Base-by-base conservation (phyloP, 2,888 invertebrate genomes). In the Plebejus anna region DNA sequence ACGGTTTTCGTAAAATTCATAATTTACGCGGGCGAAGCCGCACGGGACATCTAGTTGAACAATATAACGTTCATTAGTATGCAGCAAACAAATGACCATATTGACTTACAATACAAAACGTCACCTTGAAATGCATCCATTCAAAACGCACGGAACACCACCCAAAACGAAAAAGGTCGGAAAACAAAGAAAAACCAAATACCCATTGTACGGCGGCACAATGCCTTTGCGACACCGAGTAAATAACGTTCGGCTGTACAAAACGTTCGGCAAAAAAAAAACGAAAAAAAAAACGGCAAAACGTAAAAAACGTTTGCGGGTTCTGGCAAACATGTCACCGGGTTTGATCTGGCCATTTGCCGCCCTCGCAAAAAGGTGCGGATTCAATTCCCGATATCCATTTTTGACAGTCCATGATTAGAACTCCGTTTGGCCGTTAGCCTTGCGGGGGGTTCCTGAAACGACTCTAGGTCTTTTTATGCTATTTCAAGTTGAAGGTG, bases 311-410 rank as follows among this genome's bases (percentile, higher is more conserved):
- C 84, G 83, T 86, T 91, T 92, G 93, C 87, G 93, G 93, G 90
- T 89, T 88, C 88, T 90, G 91, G 92, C 90, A 94, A 93, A 94
- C 93, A 94, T 90, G 91, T 88, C 87, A 82, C 85, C 84, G 86
- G 87, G 90, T 90, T 92, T 89, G 92, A 93, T 92, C 93, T 92
- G 92, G 91, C 91, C 89, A 93, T 92, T 92, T 90, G 87, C 88
- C 88, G 87, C 83, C 85, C 91, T 89, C 78, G 84, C 81, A 81
- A 83, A 88, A 90, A 90, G 85, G 61, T 86, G 84, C 85, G 88
- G 89, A 92, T 93, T 92, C 90, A 92, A 93, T 93, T 93, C 92
- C 84, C 90, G 88, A 92, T 93, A 93, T 93, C 90, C 92, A 93
- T 90, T 93, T 93, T 90, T 94, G 94, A 94, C 94, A 89, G 89